These are phyloP conservation scores for Conus ventricosus DNA, from an alignment of 1,140 invertebrate genomes.

Conservation along the genomic window DNA sequence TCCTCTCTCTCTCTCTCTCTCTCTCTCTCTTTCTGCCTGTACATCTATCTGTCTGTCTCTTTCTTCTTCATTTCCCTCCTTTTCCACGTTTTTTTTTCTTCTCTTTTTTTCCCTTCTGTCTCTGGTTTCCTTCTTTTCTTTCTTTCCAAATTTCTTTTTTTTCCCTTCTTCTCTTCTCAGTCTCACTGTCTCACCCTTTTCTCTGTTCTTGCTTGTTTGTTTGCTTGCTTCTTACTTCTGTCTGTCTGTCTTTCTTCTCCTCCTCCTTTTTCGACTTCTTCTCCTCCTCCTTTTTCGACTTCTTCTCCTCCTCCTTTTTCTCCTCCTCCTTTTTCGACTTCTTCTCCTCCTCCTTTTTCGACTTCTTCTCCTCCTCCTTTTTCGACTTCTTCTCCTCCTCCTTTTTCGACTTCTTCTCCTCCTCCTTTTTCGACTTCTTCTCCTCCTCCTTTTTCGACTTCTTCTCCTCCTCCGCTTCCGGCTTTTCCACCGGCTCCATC, in stretches of 20 bases:
- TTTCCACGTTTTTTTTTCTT: background rate
- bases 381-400: too few relatives aligned
- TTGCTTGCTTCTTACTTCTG: too few relatives aligned
- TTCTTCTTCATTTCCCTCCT: background rate
- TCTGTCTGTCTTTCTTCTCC: background rate
- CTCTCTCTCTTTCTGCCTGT: too few relatives aligned
- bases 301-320: background rate
- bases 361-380: background rate
- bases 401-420: background rate
- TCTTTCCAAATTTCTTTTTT: too few relatives aligned
- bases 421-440: background rate
- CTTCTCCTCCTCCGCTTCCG: background rate
- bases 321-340: background rate
- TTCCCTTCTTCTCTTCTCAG: too few relatives aligned
- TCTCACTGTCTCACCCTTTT: background rate
- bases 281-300: background rate
- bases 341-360: background rate
- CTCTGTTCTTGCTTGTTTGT: background rate
- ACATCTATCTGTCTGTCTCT: too few relatives aligned
- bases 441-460: background rate
- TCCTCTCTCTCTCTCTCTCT: too few relatives aligned
- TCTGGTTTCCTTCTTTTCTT: background rate
- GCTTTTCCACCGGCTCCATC: too few relatives aligned
- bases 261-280: background rate
- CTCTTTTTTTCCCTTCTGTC: background rate